Evolutionary conservation across 2,797 vertebrate species (phyloP).

Genomic region (Syngnathus rostellatus): DNA sequence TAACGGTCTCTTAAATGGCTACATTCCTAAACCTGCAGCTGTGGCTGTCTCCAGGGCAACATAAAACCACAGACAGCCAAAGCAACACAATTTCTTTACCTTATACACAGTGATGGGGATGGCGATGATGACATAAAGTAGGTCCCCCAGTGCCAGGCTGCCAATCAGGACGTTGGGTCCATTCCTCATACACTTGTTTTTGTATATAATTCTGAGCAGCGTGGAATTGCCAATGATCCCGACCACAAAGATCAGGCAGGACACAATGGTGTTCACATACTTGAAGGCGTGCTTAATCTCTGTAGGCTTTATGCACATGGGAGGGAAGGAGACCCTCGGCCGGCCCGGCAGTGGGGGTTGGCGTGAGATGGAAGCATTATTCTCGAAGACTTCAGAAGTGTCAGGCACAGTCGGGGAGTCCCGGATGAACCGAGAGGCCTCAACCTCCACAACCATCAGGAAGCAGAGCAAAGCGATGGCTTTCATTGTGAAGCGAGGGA

Average conservation of each 20-base stretch:
- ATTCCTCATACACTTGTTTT: constrained; percentile 89
- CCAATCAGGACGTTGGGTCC: constrained; percentile 85
- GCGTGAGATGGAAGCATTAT: constrained; percentile 29
- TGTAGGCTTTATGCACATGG: constrained; percentile 68
- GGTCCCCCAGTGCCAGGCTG: constrained; percentile 81
- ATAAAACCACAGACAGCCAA: not conserved
- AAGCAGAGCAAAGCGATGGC: constrained; percentile 46
- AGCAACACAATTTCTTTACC: constrained; percentile 33
- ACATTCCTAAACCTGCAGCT: not conserved
- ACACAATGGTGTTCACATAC: constrained; percentile 81
- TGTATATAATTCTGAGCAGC: constrained; percentile 83
- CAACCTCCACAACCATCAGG: constrained; percentile 32
- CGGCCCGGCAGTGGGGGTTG: constrained; percentile 14
- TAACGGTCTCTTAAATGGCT: too few species aligned
- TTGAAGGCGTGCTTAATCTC: constrained; percentile 80
- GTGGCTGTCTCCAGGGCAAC: not conserved
- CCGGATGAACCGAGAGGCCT: constrained; percentile 43
- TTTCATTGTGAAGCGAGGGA: constrained; percentile 49
- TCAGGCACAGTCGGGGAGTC: constrained; percentile 40
- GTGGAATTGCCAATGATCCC: constrained; percentile 86
- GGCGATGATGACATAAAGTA: constrained; percentile 82
- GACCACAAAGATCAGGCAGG: constrained; percentile 80
- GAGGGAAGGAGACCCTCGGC: constrained; percentile 46
- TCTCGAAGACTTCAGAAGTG: constrained; percentile 17
- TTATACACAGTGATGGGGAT: constrained; percentile 81